Base-by-base conservation (phyloP, 2,888 invertebrate genomes). In the Chromoteleia sp. region DNA sequence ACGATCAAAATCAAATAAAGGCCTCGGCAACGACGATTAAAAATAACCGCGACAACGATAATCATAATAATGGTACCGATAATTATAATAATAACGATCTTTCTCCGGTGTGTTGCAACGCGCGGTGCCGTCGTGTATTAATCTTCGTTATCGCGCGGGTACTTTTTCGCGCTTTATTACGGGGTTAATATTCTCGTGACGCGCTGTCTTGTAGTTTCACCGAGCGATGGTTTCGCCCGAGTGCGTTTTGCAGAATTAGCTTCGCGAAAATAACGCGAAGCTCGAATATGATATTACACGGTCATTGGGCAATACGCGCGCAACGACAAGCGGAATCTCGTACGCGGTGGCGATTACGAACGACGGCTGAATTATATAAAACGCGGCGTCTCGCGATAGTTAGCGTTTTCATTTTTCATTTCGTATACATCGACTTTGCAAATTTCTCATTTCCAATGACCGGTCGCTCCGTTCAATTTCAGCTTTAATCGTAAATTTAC, bases 331-430 rank as follows among this genome's bases (percentile, higher is more conserved):
- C 81, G 63, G 63, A 77, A 77, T 78, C 73, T 81, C 63, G 63
- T 71, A 48, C 59, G 43, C 45, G 54, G 58, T 52, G 75, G 68
- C 83, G 83, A 83, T 83, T 80, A 83, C 80, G 76, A 71, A 41
- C 71, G 68, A 77, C 76, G 74, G 77, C 41, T 74, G 78, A 75
- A 80, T 83, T 83, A 83, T 76, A 83, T 83, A 83, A 83, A 81
- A 61, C 67, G 56, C 59, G 45, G 54, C 52, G 52, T 41, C 58
- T 52, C 80, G 73, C 65, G 71, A 65, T 78, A 68, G 63, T 78
- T 79, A 59, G 79, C 73, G 74, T 82, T 80, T 83, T 81, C 79
- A 82, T 80, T 73, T 76, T 56, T 67, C 77, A 67, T 70, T 63
- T 65, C 79, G 82, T 83, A 81, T 77, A 74, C 83, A 83, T 81